Conservation (phyloP, 2,113 vertebrate species). For the Psettodes erumei region DNA sequence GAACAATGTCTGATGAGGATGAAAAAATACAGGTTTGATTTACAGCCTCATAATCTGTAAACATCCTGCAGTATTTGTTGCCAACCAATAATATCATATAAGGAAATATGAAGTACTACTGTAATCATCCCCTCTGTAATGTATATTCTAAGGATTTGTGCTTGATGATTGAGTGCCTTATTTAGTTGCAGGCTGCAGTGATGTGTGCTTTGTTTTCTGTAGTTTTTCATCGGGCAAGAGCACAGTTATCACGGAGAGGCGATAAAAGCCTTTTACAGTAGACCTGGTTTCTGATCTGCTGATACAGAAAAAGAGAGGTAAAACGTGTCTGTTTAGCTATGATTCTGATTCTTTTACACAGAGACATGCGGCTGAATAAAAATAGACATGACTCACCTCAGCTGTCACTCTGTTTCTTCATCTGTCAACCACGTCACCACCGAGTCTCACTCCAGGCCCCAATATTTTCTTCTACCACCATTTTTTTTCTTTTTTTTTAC, state of each 20-base stretch:
- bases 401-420: constrained; percentile 71
- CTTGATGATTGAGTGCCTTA: constrained; percentile 32
- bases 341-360: constrained; percentile 59
- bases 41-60: not conserved
- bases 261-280: constrained; percentile 32
- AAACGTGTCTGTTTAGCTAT: constrained; percentile 59
- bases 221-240: constrained; percentile 26
- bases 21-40: constrained; percentile 5
- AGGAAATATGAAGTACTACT: constrained; percentile 13
- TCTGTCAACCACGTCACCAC: constrained; percentile 48
- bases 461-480: not conserved
- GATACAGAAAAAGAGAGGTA: constrained; percentile 49
- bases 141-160: constrained; percentile 20
- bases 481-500: not conserved
- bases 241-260: not conserved
- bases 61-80: constrained; percentile 10
- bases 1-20: constrained; percentile 11
- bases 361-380: constrained; percentile 73
- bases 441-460: constrained; percentile 5
- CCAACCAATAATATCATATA: not conserved
- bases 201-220: constrained; percentile 50
- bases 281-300: constrained; percentile 50
- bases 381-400: constrained; percentile 78
- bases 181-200: constrained; percentile 24
- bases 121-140: constrained; percentile 9